Evolutionary conservation across 2,888 invertebrate genomes (phyloP), one percentile per base, ranked within the genome.

Genomic region (Rambutsinella grinnellia): DNA sequence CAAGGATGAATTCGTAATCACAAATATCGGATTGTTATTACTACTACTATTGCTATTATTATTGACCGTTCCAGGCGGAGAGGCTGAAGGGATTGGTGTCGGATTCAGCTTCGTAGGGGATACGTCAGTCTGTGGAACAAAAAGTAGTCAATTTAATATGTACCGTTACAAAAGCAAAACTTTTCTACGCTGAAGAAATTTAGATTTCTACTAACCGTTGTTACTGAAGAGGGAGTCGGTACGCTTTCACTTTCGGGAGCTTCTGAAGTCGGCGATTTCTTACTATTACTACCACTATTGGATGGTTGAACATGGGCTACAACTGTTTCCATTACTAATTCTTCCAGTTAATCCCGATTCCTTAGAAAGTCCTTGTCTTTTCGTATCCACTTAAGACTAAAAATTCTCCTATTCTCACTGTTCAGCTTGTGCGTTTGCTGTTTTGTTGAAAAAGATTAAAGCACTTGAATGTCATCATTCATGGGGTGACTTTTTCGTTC

Each of bases 1-100:
- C n/a, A n/a, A n/a, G 3, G 51, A 17, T 13, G 61, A 46, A 27
- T 65, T 71, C 2, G 71, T 71, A 15, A 71, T 71, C 63, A 71
- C 71, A 58, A 71, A 71, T 51, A 65, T 51, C 15, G 71, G 71
- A 44, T 66, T 66, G 2, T 10, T 21, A 19, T 47, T 56, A 54
- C 24, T 65, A 24, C n/a, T 61, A n/a, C 44, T 44, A 56, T 28
- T 62, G 49, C 57, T 63, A 53, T 17, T 67, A 28, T 53, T 61
- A 61, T 47, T 61, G 26, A 36, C 54, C 46, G 2, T 63, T 47
- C n/a, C 27, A 19, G 36, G 15, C 8, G 8, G 10, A 10, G 24
- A 6, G 8, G 44, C 13, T 6, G 66, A 63, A 15, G 36, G 19
- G 3, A 10, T 44, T 60, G 60, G 2, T 19, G 58, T 47, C 24